phyloP scores from a whole-genome alignment of 2,888 invertebrate species.

The Parasteatoda lunata region DNA sequence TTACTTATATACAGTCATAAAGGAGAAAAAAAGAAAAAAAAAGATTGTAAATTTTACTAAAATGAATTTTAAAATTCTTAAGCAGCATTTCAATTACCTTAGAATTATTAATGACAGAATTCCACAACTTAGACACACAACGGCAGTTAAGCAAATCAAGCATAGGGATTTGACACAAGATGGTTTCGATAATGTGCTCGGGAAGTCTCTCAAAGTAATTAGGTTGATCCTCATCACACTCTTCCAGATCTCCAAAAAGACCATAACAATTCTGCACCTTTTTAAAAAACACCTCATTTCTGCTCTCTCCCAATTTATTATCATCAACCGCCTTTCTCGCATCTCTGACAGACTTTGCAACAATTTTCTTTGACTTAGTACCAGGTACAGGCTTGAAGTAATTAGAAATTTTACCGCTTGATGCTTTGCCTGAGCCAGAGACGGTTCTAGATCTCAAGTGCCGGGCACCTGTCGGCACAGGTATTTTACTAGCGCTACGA shows the following conservation, averaged over 20 bases:
- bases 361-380: background rate
- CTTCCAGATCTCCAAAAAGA: conserved; percentile 9
- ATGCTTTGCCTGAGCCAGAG: background rate
- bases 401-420: background rate
- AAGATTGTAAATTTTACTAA: background rate
- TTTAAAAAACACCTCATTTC: conserved; percentile 11
- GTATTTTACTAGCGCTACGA: no score
- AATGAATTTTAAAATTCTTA: background rate
- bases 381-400: no score
- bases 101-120: conserved; percentile 21
- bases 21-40: no score
- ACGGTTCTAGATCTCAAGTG: background rate
- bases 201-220: conserved; percentile 48
- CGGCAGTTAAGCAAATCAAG: conserved; percentile 30
- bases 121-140: conserved; percentile 34
- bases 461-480: no score
- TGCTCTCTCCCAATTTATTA: background rate
- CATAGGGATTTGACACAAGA: conserved; percentile 56
- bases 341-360: background rate
- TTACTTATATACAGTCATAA: no score
- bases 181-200: conserved; percentile 41
- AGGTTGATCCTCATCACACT: background rate
- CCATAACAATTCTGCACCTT: conserved; percentile 23
- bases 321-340: background rate
- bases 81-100: conserved; percentile 24